Evolutionary conservation across 2,888 invertebrate species (phyloP), one percentile per base, ranked within the genome.

Genomic region (Pycnomerus fuliginosus): DNA sequence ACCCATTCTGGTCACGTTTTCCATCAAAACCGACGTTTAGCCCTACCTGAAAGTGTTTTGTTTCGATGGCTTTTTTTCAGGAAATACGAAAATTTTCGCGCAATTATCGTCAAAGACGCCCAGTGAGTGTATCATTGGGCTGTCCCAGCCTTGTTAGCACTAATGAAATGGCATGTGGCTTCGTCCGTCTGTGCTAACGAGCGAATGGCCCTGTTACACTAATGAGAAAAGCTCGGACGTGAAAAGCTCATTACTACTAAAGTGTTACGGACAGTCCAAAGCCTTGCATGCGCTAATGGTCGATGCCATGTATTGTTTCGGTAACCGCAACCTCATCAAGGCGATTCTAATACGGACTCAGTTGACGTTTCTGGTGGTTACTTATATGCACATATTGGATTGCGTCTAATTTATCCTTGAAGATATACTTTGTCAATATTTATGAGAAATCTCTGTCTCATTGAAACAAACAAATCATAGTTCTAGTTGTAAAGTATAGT

Each of bases 211-310:
- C 68, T 66, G 67, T 68, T 67, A 67, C 68, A 65, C 68, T 70
- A 70, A 70, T 70, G 70, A 69, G 69, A 67, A 68, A 68, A 68
- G 67, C 69, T 68, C 63, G 67, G 65, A 67, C 66, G 68, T 63
- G 65, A 64, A 67, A 68, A 67, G 66, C 68, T 69, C 68, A 69
- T 69, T 69, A 69, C 65, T 58, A 56, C 54, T 58, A 62, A 64
- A 65, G 66, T 68, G 68, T 63, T 64, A 62, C 56, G 65, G 65
- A 65, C 67, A 62, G 61, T 64, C 62, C 56, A 60, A 56, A 55
- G 34, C 32, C 35, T 29, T 22, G 16, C 52, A 48, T 52, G 47
- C 53, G 50, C 48, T 55, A 57, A 56, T 52, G 50, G 52, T 49
- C 51, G 53, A 60, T 60, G 58, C 52, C 25, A 20, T 52, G 56